Evolutionary conservation across 2,888 invertebrate species (phyloP).

Genomic region (Xestobium rufovillosum): DNA sequence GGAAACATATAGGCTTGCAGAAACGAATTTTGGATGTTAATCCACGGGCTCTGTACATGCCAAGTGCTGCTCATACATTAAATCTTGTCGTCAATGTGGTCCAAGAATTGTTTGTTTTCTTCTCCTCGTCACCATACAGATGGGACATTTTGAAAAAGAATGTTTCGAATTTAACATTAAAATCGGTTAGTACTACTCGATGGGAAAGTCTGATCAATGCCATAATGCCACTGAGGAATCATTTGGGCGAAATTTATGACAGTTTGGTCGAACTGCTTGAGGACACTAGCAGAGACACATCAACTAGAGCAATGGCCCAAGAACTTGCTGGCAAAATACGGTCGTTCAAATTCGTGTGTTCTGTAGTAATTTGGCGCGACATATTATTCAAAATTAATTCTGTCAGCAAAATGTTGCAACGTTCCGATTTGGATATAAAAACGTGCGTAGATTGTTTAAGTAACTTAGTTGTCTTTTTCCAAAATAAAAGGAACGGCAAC

Average conservation of each 20-base stretch:
- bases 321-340: slow-evolving; percentile 14
- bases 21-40: slow-evolving; percentile 25
- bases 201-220: too few species aligned
- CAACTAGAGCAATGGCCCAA: slow-evolving; percentile 9
- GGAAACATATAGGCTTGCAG: slow-evolving; percentile 26
- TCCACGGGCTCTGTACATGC: slow-evolving; percentile 27
- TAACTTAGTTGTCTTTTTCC: too few species aligned
- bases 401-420: slow-evolving; percentile 12
- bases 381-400: slow-evolving; percentile 12
- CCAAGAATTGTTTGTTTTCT: too few species aligned
- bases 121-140: slow-evolving; percentile 12
- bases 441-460: too few species aligned
- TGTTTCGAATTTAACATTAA: slow-evolving; percentile 9
- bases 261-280: slow-evolving; percentile 9
- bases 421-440: slow-evolving; percentile 11
- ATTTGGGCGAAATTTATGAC: slow-evolving; percentile 9
- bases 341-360: slow-evolving; percentile 12
- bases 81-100: slow-evolving; percentile 31
- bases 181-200: slow-evolving; percentile 6
- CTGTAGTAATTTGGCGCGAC: slow-evolving; percentile 12
- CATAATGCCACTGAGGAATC: slow-evolving; percentile 6
- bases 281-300: slow-evolving; percentile 8
- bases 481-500: too few species aligned
- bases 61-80: slow-evolving; percentile 26
- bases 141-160: slow-evolving; percentile 14